A percentile compares a stretch with the other conserved stretches of the same genome.
Evolutionary conservation across 2,888 invertebrate genomes (phyloP).

Genomic region (Limnephilus auricula): DNA sequence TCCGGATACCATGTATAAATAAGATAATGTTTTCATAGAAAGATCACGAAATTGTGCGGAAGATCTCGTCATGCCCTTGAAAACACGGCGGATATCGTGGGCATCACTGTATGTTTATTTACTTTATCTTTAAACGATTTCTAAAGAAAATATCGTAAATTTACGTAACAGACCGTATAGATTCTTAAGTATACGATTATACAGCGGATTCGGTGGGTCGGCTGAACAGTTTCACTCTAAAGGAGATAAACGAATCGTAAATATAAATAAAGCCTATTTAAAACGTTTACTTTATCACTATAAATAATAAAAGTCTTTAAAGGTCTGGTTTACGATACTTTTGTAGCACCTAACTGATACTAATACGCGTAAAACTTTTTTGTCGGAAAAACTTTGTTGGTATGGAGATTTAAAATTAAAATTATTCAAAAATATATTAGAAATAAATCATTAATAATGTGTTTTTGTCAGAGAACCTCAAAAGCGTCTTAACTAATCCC

Average conservation of each 20-base stretch:
- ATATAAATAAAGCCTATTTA: neutral
- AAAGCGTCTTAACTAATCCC: too few relatives aligned
- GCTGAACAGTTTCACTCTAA: neutral
- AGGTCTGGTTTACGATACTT: neutral
- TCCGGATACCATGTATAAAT: neutral
- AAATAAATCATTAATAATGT: too few relatives aligned
- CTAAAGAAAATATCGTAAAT: neutral
- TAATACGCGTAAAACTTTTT: neutral
- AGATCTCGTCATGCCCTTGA: neutral
- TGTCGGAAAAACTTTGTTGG: neutral
- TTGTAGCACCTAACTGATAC: neutral
- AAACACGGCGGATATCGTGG: neutral
- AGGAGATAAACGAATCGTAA: neutral
- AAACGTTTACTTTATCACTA: neutral
- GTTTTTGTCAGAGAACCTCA: too few relatives aligned
- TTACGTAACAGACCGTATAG: neutral
- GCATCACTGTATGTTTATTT: neutral
- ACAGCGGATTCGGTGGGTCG: neutral
- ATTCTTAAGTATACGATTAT: neutral
- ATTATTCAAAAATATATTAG: neutral
- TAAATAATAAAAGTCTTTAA: slow-evolving; percentile 2
- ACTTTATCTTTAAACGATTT: neutral
- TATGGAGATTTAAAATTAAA: neutral
- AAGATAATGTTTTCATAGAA: neutral
- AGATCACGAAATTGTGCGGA: neutral